Evolutionary conservation across 2,888 invertebrate species (phyloP).

Genomic region (Zaprionus lineosus): DNA sequence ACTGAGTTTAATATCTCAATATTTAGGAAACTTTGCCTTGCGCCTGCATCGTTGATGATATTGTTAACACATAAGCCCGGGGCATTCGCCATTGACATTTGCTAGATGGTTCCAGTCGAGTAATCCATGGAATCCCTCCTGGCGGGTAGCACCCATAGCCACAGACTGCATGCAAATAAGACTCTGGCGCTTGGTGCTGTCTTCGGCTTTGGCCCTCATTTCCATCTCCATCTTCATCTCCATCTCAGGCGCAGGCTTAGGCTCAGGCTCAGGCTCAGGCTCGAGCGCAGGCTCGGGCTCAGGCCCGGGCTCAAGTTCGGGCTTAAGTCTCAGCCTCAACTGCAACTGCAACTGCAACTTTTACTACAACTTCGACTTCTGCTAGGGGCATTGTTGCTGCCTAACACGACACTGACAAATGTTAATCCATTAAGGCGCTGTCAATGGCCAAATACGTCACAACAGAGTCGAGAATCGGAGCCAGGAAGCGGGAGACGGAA

Average conservation of each 20-base stretch:
- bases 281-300: neutral
- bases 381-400: slow-evolving; percentile 60
- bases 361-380: neutral
- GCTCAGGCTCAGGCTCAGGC: slow-evolving; percentile 9
- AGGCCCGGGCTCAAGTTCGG: neutral
- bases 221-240: slow-evolving; percentile 6
- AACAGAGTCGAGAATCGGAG: slow-evolving; percentile 27
- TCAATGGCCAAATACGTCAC: slow-evolving; percentile 81
- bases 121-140: slow-evolving; percentile 17
- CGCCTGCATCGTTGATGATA: no score
- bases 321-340: neutral
- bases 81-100: slow-evolving; percentile 6
- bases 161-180: slow-evolving; percentile 45
- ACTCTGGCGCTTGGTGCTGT: neutral
- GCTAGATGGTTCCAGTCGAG: slow-evolving; percentile 1
- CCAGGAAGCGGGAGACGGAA: neutral
- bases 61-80: slow-evolving; percentile 37
- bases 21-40: no score
- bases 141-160: slow-evolving; percentile 10
- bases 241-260: neutral
- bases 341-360: neutral
- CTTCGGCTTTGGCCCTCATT: slow-evolving; percentile 5
- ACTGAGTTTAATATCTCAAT: no score
- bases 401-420: slow-evolving; percentile 81
- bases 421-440: slow-evolving; percentile 81